Evolutionary conservation across 2,888 invertebrate species (phyloP), one percentile per base, ranked within the genome.

Genomic region (Nasonovia ribisnigri): DNA sequence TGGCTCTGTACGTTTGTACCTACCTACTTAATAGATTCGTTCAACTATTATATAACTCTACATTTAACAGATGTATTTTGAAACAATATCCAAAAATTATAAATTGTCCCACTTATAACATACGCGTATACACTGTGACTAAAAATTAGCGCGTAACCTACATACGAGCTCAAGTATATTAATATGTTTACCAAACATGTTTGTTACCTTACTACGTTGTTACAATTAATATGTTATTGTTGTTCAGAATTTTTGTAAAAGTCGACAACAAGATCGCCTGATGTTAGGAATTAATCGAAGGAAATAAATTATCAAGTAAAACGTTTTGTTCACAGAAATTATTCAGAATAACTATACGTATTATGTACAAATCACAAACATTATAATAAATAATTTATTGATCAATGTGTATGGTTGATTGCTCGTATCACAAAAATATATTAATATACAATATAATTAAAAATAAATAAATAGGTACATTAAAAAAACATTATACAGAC

Each of bases 161-260:
- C 29, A 48, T 86, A 86, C 11, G 13, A 29, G 3, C 77, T 77
- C 77, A 36, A 77, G n/a, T 67, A 67, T 16, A n/a, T 77, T 77
- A 77, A 36, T 77, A 48, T 86, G 48, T n/a, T 86, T 48, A 46
- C 16, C 29, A 86, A 86, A 86, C 16, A 86, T 86, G 43, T 86
- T 84, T 84, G 67, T 16, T 36, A 77, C 1, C 77, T 36, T n/a
- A 48, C n/a, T 87, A 48, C 48, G 48, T 48, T 51, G 13, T 87
- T 86, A 87, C n/a, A 51, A 87, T 51, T 20, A 87, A 87, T 46
- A 51, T 24, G 36, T 88, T 88, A 51, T 51, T 51, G 51, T 88
- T 48, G 51, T 51, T 51, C n/a, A 20, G 11, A 36, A 36, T 88
- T 51, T 36, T 88, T 51, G 36, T 51, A 20, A 51, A 36, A 51